A percentile compares a stretch with the other conserved stretches of the same genome.
phyloP scores from a whole-genome alignment of 2,113 vertebrate genomes.

The Aleadryas rufinucha region DNA sequence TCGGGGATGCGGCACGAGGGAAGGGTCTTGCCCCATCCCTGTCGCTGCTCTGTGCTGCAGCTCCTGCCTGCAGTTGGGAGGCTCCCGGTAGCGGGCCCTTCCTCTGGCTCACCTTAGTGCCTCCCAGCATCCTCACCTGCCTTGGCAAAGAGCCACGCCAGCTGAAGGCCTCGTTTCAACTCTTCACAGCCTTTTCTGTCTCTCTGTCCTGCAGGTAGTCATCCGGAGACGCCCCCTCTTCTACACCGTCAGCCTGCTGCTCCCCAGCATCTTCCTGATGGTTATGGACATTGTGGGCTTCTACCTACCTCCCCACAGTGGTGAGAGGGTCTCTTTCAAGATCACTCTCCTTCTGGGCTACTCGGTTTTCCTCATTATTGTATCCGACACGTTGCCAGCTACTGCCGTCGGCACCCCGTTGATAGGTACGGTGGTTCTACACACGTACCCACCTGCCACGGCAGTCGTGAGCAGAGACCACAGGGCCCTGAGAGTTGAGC shows the following conservation, averaged over 20 bases:
- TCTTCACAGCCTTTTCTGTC: background rate
- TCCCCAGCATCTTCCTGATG: constrained; percentile 97
- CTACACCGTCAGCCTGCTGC: constrained; percentile 89
- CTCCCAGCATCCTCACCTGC: background rate
- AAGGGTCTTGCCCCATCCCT: background rate
- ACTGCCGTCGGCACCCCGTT: constrained; percentile 92
- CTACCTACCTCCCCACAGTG: constrained; percentile 94
- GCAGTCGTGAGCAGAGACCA: background rate
- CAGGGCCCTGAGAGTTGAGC: background rate
- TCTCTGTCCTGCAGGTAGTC: constrained; percentile 79
- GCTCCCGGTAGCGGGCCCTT: background rate
- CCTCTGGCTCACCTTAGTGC: background rate
- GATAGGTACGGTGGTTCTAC: constrained; percentile 74
- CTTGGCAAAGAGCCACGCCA: background rate
- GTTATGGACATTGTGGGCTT: constrained; percentile 95
- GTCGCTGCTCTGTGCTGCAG: background rate
- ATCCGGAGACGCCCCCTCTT: constrained; percentile 93
- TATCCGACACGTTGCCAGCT: constrained; percentile 91
- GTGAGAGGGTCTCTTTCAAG: constrained; percentile 97
- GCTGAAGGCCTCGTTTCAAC: background rate
- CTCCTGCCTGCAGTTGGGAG: background rate
- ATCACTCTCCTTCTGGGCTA: constrained; percentile 96
- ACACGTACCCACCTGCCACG: accelerated
- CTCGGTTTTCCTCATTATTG: constrained; percentile 97
- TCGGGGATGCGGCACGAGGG: accelerated